phyloP scores from a whole-genome alignment of 2,797 vertebrate species.

The Cryptoprocta ferox region DNA sequence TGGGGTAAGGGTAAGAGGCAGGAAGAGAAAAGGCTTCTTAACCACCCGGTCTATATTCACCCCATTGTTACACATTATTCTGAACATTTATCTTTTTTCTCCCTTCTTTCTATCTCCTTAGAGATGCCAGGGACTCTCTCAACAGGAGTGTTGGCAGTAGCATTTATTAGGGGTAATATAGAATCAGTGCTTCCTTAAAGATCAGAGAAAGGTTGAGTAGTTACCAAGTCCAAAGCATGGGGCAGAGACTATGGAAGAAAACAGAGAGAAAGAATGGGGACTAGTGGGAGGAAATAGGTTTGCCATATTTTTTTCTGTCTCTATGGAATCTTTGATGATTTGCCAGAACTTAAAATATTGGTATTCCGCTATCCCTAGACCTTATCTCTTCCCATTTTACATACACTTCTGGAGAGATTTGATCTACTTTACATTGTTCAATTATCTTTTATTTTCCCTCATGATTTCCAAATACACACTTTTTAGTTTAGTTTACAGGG shows the following conservation, averaged over 20 bases:
- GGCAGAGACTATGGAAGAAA: background rate
- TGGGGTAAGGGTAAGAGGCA: background rate
- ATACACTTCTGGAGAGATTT: constrained; percentile 21
- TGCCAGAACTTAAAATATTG: background rate
- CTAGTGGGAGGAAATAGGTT: background rate
- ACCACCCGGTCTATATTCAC: background rate
- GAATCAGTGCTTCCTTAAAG: background rate
- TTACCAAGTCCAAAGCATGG: background rate
- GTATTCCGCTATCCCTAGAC: background rate
- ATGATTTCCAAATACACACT: constrained; percentile 27
- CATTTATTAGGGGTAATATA: background rate
- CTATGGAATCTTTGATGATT: background rate
- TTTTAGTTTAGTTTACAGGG: background rate
- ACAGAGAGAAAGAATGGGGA: background rate
- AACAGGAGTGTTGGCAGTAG: background rate
- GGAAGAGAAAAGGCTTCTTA: background rate
- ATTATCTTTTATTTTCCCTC: background rate
- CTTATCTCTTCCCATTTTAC: background rate
- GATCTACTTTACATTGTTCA: background rate
- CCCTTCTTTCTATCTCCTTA: background rate
- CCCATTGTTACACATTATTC: background rate
- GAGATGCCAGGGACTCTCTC: background rate
- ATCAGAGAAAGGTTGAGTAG: background rate
- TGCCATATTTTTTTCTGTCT: background rate
- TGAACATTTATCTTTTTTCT: background rate